Evolutionary conservation across 2,113 vertebrate genomes (phyloP), one percentile per base, ranked within the genome.

Genomic region (Petrocephalus zakoni): DNA sequence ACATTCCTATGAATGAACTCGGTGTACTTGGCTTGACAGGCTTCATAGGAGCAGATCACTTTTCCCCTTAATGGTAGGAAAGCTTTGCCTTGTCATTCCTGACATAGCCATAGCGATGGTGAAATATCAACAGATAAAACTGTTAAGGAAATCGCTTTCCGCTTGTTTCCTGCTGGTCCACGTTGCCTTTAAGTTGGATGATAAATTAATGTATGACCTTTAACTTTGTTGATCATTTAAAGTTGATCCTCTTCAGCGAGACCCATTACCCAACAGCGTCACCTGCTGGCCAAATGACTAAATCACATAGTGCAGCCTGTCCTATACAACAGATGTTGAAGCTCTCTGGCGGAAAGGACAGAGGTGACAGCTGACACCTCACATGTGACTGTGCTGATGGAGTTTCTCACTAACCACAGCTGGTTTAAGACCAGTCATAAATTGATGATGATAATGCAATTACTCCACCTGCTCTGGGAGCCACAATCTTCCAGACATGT

Each of bases 241-340:
- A 83, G 72, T 22, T 46, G 46, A 86, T 75, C 21, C 72, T 34
- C 21, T 25, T 13, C 84, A 15, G 29, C 8, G 2, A 42, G 46
- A 89, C 90, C 87, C 7, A 15, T 42, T 87, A 34, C 89, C 58
- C 90, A 89, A 47, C 90, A 88, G 89, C 90, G 91, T 89, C 91
- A 91, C 91, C 92, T 91, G 22, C 87, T 91, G 92, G 55, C 29
- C 25, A 19, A 53, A 55, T 34, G 15, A 7, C 0, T 86, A 86
- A 53, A 55, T 19, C 37, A 46, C 29, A 34, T 17, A n/a, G 37
- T 34, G 42, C 25, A 7, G 29, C 29, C 13, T 83, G 78, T 83
- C 78, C 8, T 19, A 11, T 49, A 25, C n/a, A 64, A 64, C 10
- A 83, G 46, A 83, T n/a, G 81, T 83, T 49, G 13, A 49, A 47